Conservation (phyloP, 30 jellyfish, hydroid and myxozoan genomes). For the Chironex yamaguchii region DNA sequence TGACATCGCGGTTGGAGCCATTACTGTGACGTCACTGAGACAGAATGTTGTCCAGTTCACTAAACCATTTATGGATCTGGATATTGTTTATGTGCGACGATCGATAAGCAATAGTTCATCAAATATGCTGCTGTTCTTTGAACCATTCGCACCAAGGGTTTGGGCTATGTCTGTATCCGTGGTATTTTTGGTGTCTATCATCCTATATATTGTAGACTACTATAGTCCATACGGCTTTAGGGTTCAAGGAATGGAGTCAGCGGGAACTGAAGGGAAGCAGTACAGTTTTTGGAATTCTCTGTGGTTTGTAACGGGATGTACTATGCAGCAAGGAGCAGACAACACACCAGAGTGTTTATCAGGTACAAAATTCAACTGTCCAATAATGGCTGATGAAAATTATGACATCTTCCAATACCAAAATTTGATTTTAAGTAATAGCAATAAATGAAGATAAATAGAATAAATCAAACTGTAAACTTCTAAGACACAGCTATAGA, state of each 20-base stretch:
- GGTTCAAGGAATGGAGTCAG: constrained; percentile 16
- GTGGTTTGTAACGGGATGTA: constrained; percentile 65
- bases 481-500: neutral
- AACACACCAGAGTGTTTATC: constrained; percentile 69
- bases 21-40: constrained; percentile 45
- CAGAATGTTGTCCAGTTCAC: constrained; percentile 38
- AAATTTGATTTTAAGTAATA: too few relatives aligned
- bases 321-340: constrained; percentile 65
- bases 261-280: constrained; percentile 48
- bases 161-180: constrained; percentile 38
- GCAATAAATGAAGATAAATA: too few relatives aligned
- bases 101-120: neutral
- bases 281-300: constrained; percentile 26
- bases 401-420: too few relatives aligned
- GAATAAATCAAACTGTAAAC: too few relatives aligned
- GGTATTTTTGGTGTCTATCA: constrained; percentile 21
- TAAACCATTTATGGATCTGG: constrained; percentile 33
- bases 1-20: constrained; percentile 63
- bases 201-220: constrained; percentile 31
- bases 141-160: constrained; percentile 50
- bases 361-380: constrained; percentile 3
- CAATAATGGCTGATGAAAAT: neutral
- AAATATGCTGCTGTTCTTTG: constrained; percentile 55
- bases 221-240: constrained; percentile 73
- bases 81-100: constrained; percentile 3